These are phyloP conservation scores for Chondrosia reniformis DNA, from an alignment of 37 sponge, comb jelly and placozoan species.

Conservation along the genomic window DNA sequence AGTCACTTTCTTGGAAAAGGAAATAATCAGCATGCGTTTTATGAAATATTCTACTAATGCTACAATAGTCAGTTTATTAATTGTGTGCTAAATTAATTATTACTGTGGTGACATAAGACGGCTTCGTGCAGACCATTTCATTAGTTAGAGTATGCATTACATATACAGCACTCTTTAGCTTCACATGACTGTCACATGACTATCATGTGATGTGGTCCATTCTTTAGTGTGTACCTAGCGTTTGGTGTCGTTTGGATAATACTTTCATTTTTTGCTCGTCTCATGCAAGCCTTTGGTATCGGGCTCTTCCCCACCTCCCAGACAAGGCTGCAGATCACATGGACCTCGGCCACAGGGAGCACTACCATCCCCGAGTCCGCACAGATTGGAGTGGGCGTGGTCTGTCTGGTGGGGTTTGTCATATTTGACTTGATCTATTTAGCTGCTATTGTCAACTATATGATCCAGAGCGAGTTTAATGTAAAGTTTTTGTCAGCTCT, in stretches of 20 bases:
- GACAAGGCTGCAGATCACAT: background rate
- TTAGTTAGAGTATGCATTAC: too few relatives aligned
- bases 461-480: slow-evolving; percentile 67
- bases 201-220: too few relatives aligned
- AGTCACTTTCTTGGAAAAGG: too few relatives aligned
- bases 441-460: slow-evolving; percentile 61
- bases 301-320: slow-evolving; percentile 11
- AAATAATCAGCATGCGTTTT: too few relatives aligned
- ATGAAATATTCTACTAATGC: too few relatives aligned
- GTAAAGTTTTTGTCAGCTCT: slow-evolving; percentile 51
- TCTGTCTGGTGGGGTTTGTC: slow-evolving; percentile 53
- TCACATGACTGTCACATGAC: too few relatives aligned
- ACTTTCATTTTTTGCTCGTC: slow-evolving; percentile 37
- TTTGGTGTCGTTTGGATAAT: slow-evolving; percentile 34
- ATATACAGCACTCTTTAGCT: too few relatives aligned
- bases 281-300: slow-evolving; percentile 27
- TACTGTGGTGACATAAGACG: too few relatives aligned
- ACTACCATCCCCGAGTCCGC: background rate
- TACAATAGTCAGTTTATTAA: too few relatives aligned
- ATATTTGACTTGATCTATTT: slow-evolving; percentile 61
- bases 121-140: too few relatives aligned
- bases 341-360: background rate
- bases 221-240: slow-evolving; percentile 30
- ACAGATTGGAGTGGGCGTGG: slow-evolving; percentile 20
- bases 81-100: too few relatives aligned